phyloP scores from a whole-genome alignment of 2,888 invertebrate species.

The Leistus spinibarbis region DNA sequence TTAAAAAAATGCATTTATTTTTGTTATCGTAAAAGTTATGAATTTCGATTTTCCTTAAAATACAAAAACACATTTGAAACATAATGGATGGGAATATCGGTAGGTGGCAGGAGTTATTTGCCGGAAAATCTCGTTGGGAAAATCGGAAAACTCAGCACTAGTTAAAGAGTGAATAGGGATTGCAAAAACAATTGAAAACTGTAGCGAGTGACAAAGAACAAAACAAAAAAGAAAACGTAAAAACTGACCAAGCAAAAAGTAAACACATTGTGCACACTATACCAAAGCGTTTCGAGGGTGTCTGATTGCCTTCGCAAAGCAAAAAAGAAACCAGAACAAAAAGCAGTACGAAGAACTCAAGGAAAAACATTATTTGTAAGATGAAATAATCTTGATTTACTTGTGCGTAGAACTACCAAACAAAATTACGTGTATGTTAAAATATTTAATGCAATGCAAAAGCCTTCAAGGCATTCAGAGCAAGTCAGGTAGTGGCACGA shows the following conservation, averaged over 20 bases:
- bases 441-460: no score
- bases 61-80: neutral
- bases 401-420: neutral
- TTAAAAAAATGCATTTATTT: no score
- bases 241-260: neutral
- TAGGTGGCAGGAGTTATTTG: neutral
- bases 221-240: neutral
- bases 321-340: neutral
- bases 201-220: neutral
- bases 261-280: no score
- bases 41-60: no score
- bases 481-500: no score
- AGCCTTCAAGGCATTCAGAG: no score
- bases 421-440: no score
- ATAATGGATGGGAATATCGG: no score
- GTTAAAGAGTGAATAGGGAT: neutral
- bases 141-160: neutral
- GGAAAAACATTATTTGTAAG: neutral
- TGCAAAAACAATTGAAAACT: neutral
- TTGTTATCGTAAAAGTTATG: no score
- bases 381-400: neutral
- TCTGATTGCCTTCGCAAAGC: no score
- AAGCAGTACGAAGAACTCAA: no score
- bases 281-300: no score
- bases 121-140: neutral